Evolutionary conservation across 2,797 vertebrate genomes (phyloP).

Genomic region (Zenarchopterus dispar): DNA sequence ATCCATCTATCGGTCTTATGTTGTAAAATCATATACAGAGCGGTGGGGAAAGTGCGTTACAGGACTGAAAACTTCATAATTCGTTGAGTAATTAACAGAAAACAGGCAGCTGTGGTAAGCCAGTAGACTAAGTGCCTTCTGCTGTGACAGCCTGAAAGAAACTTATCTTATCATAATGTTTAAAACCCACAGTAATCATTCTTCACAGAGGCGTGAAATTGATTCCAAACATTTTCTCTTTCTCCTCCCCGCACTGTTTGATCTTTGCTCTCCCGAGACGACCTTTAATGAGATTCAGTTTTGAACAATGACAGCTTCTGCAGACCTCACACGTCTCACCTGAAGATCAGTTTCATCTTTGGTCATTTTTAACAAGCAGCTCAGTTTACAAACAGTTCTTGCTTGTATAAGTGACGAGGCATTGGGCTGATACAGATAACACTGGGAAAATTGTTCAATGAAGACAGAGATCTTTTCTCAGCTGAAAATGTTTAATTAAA

Average conservation of each 20-base stretch:
- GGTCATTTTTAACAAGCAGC: constrained; percentile 10
- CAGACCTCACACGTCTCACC: constrained; percentile 39
- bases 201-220: constrained; percentile 79
- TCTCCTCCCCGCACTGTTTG: constrained; percentile 66
- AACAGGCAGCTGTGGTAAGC: constrained; percentile 60
- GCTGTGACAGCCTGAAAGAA: constrained; percentile 60
- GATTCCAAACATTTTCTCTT: constrained; percentile 76
- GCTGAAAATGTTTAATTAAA: constrained; percentile 11
- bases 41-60: constrained; percentile 14
- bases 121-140: constrained; percentile 61
- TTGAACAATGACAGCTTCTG: constrained; percentile 11
- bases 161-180: constrained; percentile 76
- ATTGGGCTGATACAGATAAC: constrained; percentile 7
- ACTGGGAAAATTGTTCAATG: constrained; percentile 13
- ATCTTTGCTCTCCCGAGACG: constrained; percentile 65
- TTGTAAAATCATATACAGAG: too few species aligned
- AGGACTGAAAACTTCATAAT: constrained; percentile 51
- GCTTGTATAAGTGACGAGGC: not conserved
- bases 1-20: not conserved
- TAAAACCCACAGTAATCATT: constrained; percentile 79
- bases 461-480: constrained; percentile 7
- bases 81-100: constrained; percentile 69
- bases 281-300: constrained; percentile 67
- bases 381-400: constrained; percentile 18
- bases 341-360: constrained; percentile 37